phyloP scores from a whole-genome alignment of 2,113 vertebrate genomes.

The Calypte anna region DNA sequence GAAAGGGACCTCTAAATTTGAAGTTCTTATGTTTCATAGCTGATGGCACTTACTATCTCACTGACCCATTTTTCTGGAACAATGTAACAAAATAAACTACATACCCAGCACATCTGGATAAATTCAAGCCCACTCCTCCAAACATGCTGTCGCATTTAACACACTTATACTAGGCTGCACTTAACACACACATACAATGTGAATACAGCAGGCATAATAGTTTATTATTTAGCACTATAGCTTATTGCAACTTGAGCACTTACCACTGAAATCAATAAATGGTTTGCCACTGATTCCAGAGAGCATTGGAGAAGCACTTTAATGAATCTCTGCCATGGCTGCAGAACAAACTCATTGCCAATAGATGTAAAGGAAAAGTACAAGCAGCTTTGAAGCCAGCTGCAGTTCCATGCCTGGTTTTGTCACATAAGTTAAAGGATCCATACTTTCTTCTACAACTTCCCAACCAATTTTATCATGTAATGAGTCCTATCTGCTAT shows the following conservation, averaged over 20 bases:
- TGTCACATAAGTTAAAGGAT: background rate
- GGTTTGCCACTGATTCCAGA: background rate
- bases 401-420: background rate
- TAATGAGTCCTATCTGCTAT: background rate
- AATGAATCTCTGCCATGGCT: background rate
- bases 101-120: background rate
- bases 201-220: background rate
- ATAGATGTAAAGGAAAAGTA: background rate
- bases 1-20: background rate
- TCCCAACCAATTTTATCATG: background rate
- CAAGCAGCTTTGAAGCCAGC: background rate
- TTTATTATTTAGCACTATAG: background rate
- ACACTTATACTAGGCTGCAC: background rate
- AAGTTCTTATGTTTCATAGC: background rate
- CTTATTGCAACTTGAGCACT: background rate
- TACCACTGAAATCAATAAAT: background rate
- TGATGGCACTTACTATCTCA: background rate
- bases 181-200: background rate
- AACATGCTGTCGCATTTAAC: background rate
- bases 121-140: background rate
- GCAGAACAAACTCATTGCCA: background rate
- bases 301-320: background rate
- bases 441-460: background rate
- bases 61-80: background rate
- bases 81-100: background rate